A percentile compares a stretch with the other conserved stretches of the same genome.
Evolutionary conservation across 2,888 invertebrate genomes (phyloP).

Genomic region (Thymelicus sylvestris): DNA sequence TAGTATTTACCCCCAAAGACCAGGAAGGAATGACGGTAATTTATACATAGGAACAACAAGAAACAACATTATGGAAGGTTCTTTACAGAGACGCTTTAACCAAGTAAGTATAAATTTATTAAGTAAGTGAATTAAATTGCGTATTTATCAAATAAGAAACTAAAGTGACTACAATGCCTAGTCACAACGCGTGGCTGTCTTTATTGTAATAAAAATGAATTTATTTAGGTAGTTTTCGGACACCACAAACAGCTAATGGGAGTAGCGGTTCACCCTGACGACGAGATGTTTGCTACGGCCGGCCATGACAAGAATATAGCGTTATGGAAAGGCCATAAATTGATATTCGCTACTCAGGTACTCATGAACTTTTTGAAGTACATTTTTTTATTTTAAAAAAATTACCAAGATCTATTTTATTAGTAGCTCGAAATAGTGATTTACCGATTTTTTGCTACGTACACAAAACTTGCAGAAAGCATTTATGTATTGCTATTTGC

Average conservation of each 20-base stretch:
- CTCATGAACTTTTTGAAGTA: no score
- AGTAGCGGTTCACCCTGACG: slow-evolving; percentile 94
- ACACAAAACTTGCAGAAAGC: no score
- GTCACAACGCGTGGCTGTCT: no score
- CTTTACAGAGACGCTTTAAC: slow-evolving; percentile 94
- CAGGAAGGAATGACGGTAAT: slow-evolving; percentile 94
- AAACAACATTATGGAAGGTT: slow-evolving; percentile 96
- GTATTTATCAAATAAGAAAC: no score
- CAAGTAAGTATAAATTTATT: slow-evolving; percentile 73
- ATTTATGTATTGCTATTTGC: no score
- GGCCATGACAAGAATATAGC: slow-evolving; percentile 96
- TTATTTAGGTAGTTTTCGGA: slow-evolving; percentile 90
- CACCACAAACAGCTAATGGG: slow-evolving; percentile 95
- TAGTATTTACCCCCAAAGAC: slow-evolving; percentile 94
- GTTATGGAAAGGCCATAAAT: slow-evolving; percentile 94
- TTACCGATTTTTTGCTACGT: no score
- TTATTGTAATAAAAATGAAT: slow-evolving; percentile 8
- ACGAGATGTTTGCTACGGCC: slow-evolving; percentile 95
- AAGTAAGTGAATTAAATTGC: slow-evolving; percentile 1
- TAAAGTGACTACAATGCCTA: no score
- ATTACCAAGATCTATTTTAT: no score
- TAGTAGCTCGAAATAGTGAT: no score
- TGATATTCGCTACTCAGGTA: slow-evolving; percentile 94
- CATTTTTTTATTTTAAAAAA: no score
- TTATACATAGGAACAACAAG: slow-evolving; percentile 96